Conservation (phyloP, 2,888 invertebrate genomes). For the Stenchaetothrips biformis region DNA sequence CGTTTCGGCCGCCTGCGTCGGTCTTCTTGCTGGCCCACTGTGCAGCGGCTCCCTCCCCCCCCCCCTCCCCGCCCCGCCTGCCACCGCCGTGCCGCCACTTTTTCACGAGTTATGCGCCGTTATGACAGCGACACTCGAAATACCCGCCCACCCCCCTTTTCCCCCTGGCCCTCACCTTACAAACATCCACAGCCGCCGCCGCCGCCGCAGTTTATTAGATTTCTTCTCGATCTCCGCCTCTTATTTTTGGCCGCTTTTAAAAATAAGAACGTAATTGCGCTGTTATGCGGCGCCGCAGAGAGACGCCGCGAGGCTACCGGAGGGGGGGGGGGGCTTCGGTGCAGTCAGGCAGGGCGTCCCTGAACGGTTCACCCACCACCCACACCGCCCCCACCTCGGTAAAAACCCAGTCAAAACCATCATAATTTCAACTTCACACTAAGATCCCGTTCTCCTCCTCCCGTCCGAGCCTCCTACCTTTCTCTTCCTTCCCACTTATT, state of each 20-base stretch:
- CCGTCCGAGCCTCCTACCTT: too few relatives aligned
- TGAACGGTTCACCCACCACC: too few relatives aligned
- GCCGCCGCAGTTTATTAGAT: conserved; percentile 12
- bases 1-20: too few relatives aligned
- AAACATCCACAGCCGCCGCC: neutral
- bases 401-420: too few relatives aligned
- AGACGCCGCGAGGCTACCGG: neutral
- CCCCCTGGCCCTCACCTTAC: too few relatives aligned
- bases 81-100: neutral
- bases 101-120: conserved; percentile 15
- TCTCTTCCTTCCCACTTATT: too few relatives aligned
- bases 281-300: neutral
- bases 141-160: neutral
- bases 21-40: too few relatives aligned
- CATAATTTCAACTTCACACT: too few relatives aligned
- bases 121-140: conserved; percentile 22
- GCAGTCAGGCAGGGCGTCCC: neutral
- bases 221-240: neutral
- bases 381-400: too few relatives aligned
- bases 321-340: neutral
- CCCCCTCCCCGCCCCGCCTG: too few relatives aligned
- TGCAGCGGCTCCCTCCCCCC: neutral
- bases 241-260: conserved; percentile 14
- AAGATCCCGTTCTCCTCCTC: too few relatives aligned
- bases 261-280: conserved; percentile 20